phyloP scores from a whole-genome alignment of 2,797 vertebrate species.

The Uromys caudimaculatus region DNA sequence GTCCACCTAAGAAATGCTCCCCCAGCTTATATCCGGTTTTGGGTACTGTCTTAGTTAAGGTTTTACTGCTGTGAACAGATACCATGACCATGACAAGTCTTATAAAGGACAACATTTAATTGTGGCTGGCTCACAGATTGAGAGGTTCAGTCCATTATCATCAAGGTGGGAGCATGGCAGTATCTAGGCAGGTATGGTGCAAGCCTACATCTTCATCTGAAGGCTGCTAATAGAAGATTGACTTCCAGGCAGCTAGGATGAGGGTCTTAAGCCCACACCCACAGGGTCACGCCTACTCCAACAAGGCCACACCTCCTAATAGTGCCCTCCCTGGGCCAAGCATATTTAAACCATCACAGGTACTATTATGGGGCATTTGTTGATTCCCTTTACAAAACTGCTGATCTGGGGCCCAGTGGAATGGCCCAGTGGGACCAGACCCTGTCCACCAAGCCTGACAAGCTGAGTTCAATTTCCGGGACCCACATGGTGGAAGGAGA shows the following conservation, averaged over 20 bases:
- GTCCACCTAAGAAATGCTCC: not conserved
- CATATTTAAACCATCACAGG: not conserved
- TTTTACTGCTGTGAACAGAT: not conserved
- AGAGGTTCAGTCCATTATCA: not conserved
- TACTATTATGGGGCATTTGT: rapidly evolving
- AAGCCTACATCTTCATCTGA: not conserved
- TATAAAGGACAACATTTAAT: not conserved
- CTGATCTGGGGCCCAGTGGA: not conserved
- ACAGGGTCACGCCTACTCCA: not conserved
- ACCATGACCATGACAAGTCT: not conserved
- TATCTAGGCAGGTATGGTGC: not conserved
- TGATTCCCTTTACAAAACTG: not conserved
- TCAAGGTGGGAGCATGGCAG: not conserved
- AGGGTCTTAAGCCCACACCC: not conserved
- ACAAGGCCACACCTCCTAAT: not conserved
- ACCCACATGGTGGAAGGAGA: not conserved
- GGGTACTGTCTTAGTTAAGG: not conserved
- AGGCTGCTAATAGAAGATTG: not conserved
- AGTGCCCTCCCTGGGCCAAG: not conserved
- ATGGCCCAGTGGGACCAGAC: not conserved
- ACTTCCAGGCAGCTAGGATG: not conserved
- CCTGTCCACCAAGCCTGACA: not conserved
- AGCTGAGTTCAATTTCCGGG: not conserved
- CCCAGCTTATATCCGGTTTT: not conserved
- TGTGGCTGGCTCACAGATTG: not conserved